Conservation (phyloP, 2,888 invertebrate species). For the Eristalis tenax region DNA sequence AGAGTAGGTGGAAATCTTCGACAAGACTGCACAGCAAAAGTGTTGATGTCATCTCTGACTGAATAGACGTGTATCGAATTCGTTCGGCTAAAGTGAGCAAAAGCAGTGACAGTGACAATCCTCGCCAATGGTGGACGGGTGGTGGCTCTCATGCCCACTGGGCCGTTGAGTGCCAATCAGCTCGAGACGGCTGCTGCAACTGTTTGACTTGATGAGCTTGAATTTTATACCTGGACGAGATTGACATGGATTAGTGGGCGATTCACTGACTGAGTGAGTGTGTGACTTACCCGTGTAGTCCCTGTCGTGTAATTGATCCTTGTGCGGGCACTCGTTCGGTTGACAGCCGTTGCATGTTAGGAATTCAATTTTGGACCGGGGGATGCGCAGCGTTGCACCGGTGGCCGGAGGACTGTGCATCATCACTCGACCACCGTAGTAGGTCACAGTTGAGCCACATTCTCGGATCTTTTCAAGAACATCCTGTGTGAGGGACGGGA, state of each 20-base stretch:
- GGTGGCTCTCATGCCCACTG: constrained; percentile 29
- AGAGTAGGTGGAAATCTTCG: too few species aligned
- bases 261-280: background rate
- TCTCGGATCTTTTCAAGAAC: constrained; percentile 93
- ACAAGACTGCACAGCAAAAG: too few species aligned
- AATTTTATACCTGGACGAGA: constrained; percentile 86
- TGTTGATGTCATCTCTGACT: too few species aligned
- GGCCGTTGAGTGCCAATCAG: constrained; percentile 85
- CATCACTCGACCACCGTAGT: constrained; percentile 92
- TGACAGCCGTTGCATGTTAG: constrained; percentile 80
- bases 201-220: constrained; percentile 91
- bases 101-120: too few species aligned
- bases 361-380: constrained; percentile 80
- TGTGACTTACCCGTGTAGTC: constrained; percentile 72
- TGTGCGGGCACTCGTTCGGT: constrained; percentile 75
- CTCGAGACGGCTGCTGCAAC: constrained; percentile 91
- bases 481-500: constrained; percentile 82
- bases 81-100: too few species aligned
- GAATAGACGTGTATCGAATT: too few species aligned
- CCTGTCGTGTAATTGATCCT: constrained; percentile 70
- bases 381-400: constrained; percentile 80
- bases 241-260: too few species aligned
- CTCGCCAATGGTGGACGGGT: constrained; percentile 60
- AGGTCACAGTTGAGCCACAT: constrained; percentile 93
- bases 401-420: constrained; percentile 83